phyloP scores from a whole-genome alignment of 1,140 invertebrate genomes.

The Venturia canescens region DNA sequence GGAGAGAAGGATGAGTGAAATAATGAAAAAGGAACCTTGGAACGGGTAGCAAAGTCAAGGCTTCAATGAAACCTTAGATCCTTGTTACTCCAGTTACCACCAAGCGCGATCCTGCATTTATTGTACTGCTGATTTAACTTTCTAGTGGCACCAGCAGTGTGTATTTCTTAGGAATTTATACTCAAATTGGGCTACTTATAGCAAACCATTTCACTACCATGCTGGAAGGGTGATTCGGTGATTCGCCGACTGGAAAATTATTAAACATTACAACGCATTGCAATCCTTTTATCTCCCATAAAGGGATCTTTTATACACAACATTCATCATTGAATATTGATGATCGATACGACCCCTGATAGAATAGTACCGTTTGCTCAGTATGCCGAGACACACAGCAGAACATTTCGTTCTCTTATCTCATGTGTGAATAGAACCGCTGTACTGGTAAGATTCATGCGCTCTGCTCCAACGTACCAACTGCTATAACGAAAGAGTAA shows the following conservation, averaged over 20 bases:
- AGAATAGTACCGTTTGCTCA: background rate
- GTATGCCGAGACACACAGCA: background rate
- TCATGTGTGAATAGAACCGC: conserved; percentile 36
- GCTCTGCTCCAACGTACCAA: conserved; percentile 10
- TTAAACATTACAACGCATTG: background rate
- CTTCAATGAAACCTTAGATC: background rate
- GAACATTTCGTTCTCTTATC: conserved; percentile 11
- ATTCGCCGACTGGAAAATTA: background rate
- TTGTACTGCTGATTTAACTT: background rate
- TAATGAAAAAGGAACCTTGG: conserved; percentile 2
- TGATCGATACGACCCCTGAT: background rate
- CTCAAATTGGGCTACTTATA: background rate
- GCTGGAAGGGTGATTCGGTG: background rate
- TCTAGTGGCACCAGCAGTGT: background rate
- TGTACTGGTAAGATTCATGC: conserved; percentile 11
- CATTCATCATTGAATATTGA: background rate
- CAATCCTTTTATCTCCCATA: background rate
- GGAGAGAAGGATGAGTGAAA: conserved; percentile 20
- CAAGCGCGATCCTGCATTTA: background rate
- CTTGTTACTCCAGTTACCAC: conserved; percentile 20
- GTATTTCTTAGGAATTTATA: background rate
- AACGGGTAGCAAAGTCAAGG: background rate
- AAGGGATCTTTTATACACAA: background rate
- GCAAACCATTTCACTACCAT: background rate
- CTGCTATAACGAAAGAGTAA: conserved; percentile 18